Conservation (phyloP, 2,888 invertebrate genomes). For the Zeuzera pyrina region DNA sequence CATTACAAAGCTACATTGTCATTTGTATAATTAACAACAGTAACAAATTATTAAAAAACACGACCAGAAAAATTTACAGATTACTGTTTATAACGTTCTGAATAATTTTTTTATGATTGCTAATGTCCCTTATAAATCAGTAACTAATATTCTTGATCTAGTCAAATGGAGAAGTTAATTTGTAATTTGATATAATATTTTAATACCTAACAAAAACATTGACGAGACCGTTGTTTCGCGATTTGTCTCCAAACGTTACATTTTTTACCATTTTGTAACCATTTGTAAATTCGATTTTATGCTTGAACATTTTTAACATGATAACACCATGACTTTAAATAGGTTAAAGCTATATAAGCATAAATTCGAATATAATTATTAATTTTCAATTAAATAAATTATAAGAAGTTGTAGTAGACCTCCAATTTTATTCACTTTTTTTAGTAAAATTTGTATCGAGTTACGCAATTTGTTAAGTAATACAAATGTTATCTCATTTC, state of each 20-base stretch:
- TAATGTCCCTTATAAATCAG: too few species aligned
- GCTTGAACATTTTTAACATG: conserved; percentile 20
- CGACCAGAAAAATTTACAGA: too few species aligned
- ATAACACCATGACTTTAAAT: conserved; percentile 39
- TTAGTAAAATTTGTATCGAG: conserved; percentile 22
- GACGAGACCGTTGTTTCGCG: not conserved
- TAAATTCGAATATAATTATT: conserved; percentile 34
- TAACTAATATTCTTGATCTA: conserved; percentile 25
- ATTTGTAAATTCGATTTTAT: conserved; percentile 37
- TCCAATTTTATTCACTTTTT: conserved; percentile 4
- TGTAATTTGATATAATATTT: not conserved
- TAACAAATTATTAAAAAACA: too few species aligned
- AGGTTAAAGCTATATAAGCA: too few species aligned
- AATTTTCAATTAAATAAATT: conserved; percentile 8
- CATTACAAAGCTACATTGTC: not conserved
- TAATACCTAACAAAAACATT: not conserved
- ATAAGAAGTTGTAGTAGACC: conserved; percentile 5
- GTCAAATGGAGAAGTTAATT: too few species aligned
- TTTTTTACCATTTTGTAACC: conserved; percentile 26
- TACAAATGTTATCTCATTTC: conserved; percentile 41
- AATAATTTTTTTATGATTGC: too few species aligned
- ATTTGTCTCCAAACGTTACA: conserved; percentile 35
- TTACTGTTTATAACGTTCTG: too few species aligned
- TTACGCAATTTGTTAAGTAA: conserved; percentile 61
- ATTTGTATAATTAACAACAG: too few species aligned